A percentile compares a stretch with the other conserved stretches of the same genome.
phyloP scores from a whole-genome alignment of 2,888 invertebrate species.

The Eurytoma californica region DNA sequence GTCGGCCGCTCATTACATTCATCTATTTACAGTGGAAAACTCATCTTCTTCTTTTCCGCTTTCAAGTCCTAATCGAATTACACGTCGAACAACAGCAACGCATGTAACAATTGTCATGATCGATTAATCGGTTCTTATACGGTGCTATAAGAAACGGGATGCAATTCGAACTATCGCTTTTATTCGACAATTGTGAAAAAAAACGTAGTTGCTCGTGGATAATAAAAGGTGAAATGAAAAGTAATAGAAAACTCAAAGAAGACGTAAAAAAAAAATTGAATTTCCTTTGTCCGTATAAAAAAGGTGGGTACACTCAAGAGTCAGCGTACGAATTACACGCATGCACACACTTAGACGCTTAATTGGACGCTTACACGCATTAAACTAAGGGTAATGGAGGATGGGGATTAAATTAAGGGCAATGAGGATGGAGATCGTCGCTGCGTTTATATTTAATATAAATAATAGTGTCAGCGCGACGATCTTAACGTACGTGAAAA shows the following conservation, averaged over 20 bases:
- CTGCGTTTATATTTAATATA: constrained; percentile 69
- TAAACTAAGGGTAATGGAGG: not conserved
- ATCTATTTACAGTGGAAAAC: constrained; percentile 41
- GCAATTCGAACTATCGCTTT: too few relatives aligned
- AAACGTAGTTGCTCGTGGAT: not conserved
- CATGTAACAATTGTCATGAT: constrained; percentile 5
- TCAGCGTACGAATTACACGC: not conserved
- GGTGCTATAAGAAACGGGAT: not conserved
- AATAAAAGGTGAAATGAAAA: not conserved
- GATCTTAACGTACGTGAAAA: constrained; percentile 12
- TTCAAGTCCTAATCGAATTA: not conserved
- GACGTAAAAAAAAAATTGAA: constrained; percentile 26
- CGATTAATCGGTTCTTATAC: not conserved
- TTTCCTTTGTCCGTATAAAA: constrained; percentile 16
- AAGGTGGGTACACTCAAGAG: not conserved
- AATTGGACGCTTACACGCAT: constrained; percentile 14
- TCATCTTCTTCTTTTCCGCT: not conserved
- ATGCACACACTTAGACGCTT: constrained; percentile 2
- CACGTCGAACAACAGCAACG: not conserved
- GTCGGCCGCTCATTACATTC: constrained; percentile 3
- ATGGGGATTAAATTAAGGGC: not conserved
- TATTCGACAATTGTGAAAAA: not conserved
- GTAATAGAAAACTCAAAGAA: not conserved
- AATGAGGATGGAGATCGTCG: not conserved
- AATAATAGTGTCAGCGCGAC: constrained; percentile 65